These are phyloP conservation scores for Pogona vitticeps DNA, from an alignment of 2,113 vertebrate species.

Conservation along the genomic window DNA sequence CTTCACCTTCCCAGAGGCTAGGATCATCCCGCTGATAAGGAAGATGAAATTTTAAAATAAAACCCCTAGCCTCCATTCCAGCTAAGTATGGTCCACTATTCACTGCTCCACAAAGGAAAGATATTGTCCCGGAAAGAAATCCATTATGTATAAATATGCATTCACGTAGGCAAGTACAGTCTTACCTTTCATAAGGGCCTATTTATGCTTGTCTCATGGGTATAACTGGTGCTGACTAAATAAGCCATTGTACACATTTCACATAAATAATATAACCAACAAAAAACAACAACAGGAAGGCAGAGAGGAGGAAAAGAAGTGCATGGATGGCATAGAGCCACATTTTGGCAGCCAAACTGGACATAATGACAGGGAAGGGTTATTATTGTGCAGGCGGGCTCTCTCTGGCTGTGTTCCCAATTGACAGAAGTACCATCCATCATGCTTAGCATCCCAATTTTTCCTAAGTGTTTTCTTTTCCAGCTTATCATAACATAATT, in stretches of 20 bases:
- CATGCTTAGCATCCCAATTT: slow-evolving; percentile 69
- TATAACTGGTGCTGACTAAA: neutral
- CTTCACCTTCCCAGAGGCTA: neutral
- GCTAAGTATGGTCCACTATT: neutral
- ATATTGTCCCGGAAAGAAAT: slow-evolving; percentile 31
- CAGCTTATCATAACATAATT: slow-evolving; percentile 78
- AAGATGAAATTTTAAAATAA: neutral
- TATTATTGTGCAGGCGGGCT: slow-evolving; percentile 39
- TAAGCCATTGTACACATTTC: slow-evolving; percentile 42
- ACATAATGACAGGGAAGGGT: slow-evolving; percentile 49
- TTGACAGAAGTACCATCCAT: slow-evolving; percentile 66
- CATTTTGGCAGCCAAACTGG: slow-evolving; percentile 60
- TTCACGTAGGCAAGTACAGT: slow-evolving; percentile 18
- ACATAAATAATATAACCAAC: slow-evolving; percentile 12
- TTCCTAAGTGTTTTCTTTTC: slow-evolving; percentile 67
- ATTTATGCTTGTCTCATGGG: slow-evolving; percentile 37
- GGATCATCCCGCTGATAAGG: neutral
- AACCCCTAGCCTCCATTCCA: neutral
- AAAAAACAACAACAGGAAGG: neutral
- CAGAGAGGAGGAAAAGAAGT: neutral
- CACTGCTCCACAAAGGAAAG: neutral
- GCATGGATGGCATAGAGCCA: neutral
- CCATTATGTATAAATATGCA: slow-evolving; percentile 12
- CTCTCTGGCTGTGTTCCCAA: slow-evolving; percentile 51
- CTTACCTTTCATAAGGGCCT: slow-evolving; percentile 26